Conservation (phyloP, 2,888 invertebrate species). For the Hirtodrosophila confusa region DNA sequence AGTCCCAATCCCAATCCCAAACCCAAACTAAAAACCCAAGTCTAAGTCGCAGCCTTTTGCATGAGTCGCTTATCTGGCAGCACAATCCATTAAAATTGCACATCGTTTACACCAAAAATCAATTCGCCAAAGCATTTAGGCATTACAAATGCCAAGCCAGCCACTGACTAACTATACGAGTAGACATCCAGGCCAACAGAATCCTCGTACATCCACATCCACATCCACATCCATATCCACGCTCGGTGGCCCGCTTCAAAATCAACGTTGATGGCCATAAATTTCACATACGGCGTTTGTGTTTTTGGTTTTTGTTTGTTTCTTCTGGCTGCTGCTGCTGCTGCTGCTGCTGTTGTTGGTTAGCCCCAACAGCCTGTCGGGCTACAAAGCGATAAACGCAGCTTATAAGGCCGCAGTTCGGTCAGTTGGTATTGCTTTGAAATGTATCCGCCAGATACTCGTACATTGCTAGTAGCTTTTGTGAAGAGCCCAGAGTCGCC, state of each 20-base stretch:
- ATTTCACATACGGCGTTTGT: constrained; percentile 73
- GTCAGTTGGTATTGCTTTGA: constrained; percentile 74
- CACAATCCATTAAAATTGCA: constrained; percentile 84
- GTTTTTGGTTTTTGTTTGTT: constrained; percentile 45
- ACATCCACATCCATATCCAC: constrained; percentile 24
- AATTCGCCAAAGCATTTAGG: constrained; percentile 84
- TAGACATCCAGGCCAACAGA: constrained; percentile 31
- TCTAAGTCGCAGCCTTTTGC: constrained; percentile 22
- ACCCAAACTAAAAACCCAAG: constrained; percentile 12
- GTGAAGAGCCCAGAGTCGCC: constrained; percentile 41
- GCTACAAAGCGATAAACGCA: constrained; percentile 72
- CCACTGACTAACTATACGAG: constrained; percentile 59
- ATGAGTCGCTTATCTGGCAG: constrained; percentile 80
- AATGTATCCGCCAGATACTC: constrained; percentile 74
- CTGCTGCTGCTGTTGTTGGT: constrained; percentile 24
- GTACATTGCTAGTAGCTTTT: constrained; percentile 44
- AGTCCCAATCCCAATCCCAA: constrained; percentile 1
- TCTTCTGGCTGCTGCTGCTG: constrained; percentile 18
- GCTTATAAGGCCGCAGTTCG: constrained; percentile 47
- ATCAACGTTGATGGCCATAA: constrained; percentile 82
- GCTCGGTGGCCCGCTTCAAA: constrained; percentile 77
- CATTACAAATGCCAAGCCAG: constrained; percentile 79
- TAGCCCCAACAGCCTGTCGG: constrained; percentile 47
- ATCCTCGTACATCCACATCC: constrained; percentile 28
- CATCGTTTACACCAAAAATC: constrained; percentile 85